Conservation (phyloP, 2,888 invertebrate species). For the Tetheella fluctuosa region DNA sequence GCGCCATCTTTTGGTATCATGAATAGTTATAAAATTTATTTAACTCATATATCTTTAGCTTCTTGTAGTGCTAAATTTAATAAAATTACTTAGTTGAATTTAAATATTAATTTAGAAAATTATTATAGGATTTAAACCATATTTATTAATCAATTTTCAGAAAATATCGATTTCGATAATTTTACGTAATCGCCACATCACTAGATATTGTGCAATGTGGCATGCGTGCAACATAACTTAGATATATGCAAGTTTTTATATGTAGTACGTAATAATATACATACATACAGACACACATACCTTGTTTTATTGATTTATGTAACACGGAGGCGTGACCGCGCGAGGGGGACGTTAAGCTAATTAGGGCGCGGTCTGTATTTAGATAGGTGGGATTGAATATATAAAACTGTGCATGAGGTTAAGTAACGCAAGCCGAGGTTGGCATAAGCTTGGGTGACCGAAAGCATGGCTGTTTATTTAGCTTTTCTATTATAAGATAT, state of each 20-base stretch:
- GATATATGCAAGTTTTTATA: conserved; percentile 47
- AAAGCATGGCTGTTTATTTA: too few species aligned
- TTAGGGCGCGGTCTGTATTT: background rate
- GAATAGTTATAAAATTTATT: background rate
- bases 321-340: conserved; percentile 35
- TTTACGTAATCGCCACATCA: conserved; percentile 30
- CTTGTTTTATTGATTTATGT: conserved; percentile 32
- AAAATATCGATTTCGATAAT: conserved; percentile 20
- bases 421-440: background rate
- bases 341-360: conserved; percentile 19
- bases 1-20: background rate
- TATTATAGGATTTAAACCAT: too few species aligned
- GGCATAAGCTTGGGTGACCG: background rate
- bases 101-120: too few species aligned
- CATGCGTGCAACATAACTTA: conserved; percentile 61
- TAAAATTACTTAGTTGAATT: too few species aligned
- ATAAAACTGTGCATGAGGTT: background rate
- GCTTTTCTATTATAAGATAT: background rate
- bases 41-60: too few species aligned
- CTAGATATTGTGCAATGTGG: conserved; percentile 64
- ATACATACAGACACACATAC: conserved; percentile 15
- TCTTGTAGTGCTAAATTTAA: too few species aligned
- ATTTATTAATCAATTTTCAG: background rate
- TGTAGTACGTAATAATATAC: conserved; percentile 22
- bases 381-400: background rate